Conservation (phyloP, 2,113 vertebrate species). For the Cololabis saira region DNA sequence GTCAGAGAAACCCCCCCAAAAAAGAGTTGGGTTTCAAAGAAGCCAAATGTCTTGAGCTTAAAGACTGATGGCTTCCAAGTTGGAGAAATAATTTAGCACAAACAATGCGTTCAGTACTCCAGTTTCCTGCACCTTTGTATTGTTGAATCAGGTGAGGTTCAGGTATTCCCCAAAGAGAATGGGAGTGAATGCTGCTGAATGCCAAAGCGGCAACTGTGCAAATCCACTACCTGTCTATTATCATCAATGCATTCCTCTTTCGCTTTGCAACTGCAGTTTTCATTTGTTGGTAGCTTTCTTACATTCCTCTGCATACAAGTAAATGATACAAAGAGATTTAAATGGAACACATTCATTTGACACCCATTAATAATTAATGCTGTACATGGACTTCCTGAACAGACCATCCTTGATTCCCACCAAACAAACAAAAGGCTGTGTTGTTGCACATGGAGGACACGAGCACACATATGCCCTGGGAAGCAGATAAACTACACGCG, state of each 20-base stretch:
- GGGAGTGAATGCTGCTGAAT: slow-evolving; percentile 37
- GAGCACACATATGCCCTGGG: slow-evolving; percentile 66
- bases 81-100: slow-evolving; percentile 28
- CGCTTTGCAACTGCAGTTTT: slow-evolving; percentile 33
- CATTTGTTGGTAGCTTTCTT: slow-evolving; percentile 16
- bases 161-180: slow-evolving; percentile 58
- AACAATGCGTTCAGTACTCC: slow-evolving; percentile 64
- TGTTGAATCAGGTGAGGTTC: slow-evolving; percentile 48
- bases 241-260: slow-evolving; percentile 46
- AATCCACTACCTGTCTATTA: slow-evolving; percentile 59
- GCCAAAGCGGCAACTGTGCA: slow-evolving; percentile 42
- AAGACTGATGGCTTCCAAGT: slow-evolving; percentile 39
- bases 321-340: not conserved
- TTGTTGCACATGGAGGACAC: slow-evolving; percentile 71
- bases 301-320: not conserved
- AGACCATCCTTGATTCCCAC: slow-evolving; percentile 62
- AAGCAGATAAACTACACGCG: slow-evolving; percentile 57
- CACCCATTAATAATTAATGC: slow-evolving; percentile 52
- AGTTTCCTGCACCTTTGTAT: slow-evolving; percentile 43
- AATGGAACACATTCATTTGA: slow-evolving; percentile 3
- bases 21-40: not conserved
- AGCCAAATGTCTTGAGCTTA: slow-evolving; percentile 9
- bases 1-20: not conserved
- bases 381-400: slow-evolving; percentile 42
- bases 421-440: slow-evolving; percentile 66